These are phyloP conservation scores for Idaea dimidiata DNA, from an alignment of 2,888 invertebrate species.

Conservation along the genomic window DNA sequence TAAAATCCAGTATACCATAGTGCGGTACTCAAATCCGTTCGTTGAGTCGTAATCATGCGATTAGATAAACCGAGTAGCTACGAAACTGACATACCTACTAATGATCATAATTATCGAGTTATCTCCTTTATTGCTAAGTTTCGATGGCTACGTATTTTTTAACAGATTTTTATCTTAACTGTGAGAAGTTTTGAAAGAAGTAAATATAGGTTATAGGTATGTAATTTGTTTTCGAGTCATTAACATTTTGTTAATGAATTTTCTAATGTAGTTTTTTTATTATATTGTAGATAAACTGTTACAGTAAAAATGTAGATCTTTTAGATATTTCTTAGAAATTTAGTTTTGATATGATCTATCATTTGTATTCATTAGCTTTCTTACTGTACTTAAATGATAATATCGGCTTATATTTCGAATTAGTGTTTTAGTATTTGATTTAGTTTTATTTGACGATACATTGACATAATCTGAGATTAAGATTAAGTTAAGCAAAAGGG, in stretches of 20 bases:
- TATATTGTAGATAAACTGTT: constrained; percentile 3
- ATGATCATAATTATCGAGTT: constrained; percentile 3
- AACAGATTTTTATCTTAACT: constrained; percentile 1
- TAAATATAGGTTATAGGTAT: neutral
- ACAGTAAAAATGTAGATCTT: neutral
- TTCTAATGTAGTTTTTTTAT: neutral
- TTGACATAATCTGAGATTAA: neutral
- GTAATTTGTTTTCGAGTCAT: neutral
- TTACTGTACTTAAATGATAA: neutral
- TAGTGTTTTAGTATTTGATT: neutral
- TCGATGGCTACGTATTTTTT: neutral
- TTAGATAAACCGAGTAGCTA: constrained; percentile 23
- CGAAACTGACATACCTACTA: constrained; percentile 16
- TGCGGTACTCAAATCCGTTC: constrained; percentile 26
- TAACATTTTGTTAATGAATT: constrained; percentile 40
- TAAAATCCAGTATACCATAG: neutral
- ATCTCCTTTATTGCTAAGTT: neutral
- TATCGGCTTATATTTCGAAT: neutral
- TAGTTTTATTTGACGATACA: neutral
- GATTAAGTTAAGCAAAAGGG: neutral
- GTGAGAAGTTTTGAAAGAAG: neutral
- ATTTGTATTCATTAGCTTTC: neutral
- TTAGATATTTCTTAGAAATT: neutral
- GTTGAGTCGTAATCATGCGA: constrained; percentile 22
- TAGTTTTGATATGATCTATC: neutral